Base-by-base conservation (phyloP, 2,113 vertebrate genomes). In the Microcebus tavaratra region DNA sequence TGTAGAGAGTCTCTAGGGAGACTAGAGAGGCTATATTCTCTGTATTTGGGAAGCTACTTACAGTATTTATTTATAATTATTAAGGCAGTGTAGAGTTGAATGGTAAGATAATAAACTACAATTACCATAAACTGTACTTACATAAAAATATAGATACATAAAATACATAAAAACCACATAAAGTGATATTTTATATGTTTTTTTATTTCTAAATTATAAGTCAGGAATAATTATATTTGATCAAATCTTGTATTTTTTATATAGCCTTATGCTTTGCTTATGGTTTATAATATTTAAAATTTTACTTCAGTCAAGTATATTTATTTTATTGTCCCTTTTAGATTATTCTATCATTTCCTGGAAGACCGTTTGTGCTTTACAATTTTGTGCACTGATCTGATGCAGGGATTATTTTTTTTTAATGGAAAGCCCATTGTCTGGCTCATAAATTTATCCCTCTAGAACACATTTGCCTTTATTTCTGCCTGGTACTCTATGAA, bases 261-360 rank as follows among this genome's bases (percentile, higher is more conserved):
- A 70, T 34, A 67, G 6, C 21, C 10, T 90, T 90, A 55, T 48
- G 17, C 13, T n/a, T 88, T 53, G 3, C 15, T 39, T 50, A 0
- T 45, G 59, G 27, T 73, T 86, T 82, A 79, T 53, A 70, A 81
- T 67, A 67, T 50, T 90, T 83, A 96, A 96, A 72, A 25, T 34
- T 89, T 80, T 80, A 94, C 8, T 80, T 42, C 14, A 75, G 13
- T 61, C 25, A 90, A 76, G 25, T 53, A 78, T 55, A 59, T 14
- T 86, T 84, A 70, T 61, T 87, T 78, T 78, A 73, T 92, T 73
- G 17, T 76, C 2, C 9, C 18, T 91, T 91, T 76, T 12, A 70
- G 42, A 57, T 50, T 76, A 73, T 48, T 81, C 12, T 76, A 36
- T 31, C 6, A 27, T 65, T 81, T 73, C 27, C 45, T 57, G 34